These are phyloP conservation scores for Cherax quadricarinatus DNA, from an alignment of 1,140 invertebrate species.

Conservation along the genomic window DNA sequence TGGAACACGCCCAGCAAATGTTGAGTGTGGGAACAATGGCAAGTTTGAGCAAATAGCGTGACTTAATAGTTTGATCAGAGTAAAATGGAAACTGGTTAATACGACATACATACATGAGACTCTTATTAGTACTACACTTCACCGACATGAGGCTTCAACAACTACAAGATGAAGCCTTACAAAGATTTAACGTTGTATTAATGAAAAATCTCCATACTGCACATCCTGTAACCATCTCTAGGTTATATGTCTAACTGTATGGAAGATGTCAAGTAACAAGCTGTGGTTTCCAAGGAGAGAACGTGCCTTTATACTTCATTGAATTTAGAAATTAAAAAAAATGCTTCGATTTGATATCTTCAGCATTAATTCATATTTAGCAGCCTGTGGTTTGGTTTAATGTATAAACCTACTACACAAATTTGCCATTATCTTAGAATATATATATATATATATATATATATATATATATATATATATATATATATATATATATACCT, in stretches of 20 bases:
- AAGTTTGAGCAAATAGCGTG: conserved; percentile 31
- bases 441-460: conserved; percentile 26
- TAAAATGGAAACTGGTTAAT: too few species aligned
- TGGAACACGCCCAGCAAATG: not conserved
- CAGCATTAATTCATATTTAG: not conserved
- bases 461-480: conserved; percentile 22
- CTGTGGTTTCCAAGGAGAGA: conserved; percentile 31
- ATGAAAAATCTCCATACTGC: too few species aligned
- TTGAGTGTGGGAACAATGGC: not conserved
- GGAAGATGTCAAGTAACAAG: not conserved
- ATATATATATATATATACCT: conserved; percentile 19
- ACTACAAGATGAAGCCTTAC: too few species aligned
- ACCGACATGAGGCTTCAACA: too few species aligned
- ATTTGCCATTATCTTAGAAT: not conserved
- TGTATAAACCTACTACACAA: not conserved
- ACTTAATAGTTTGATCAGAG: conserved; percentile 23
- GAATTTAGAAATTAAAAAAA: not conserved
- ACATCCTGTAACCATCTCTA: too few species aligned
- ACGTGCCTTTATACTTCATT: not conserved
- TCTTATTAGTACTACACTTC: too few species aligned
- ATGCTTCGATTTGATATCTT: not conserved
- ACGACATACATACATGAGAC: too few species aligned
- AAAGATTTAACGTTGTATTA: too few species aligned
- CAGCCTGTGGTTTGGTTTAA: not conserved
- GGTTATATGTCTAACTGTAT: not conserved